Evolutionary conservation across 2,888 invertebrate species (phyloP), one percentile per base, ranked within the genome.

Genomic region (Agrenia bidenticulata): DNA sequence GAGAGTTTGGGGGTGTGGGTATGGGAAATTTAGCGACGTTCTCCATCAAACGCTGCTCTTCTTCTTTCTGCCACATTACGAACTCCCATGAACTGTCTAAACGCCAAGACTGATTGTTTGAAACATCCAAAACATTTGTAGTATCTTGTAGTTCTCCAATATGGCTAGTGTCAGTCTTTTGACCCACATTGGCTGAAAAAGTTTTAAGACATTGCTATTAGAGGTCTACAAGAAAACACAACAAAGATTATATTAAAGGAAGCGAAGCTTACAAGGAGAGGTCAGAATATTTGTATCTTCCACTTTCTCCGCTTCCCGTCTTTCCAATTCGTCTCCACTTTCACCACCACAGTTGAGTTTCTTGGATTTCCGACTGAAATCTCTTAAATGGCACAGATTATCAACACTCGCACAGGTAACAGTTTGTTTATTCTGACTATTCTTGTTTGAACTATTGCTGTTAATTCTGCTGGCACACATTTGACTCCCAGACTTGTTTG

Each of bases 1-100:
- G 73, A 11, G 72, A 70, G 53, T 68, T 69, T 23, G 75, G 73
- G 23, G 73, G 73, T 11, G 73, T 70, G 21, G 66, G 63, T 21
- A 58, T 27, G 2, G 75, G 75, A 54, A 75, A 75, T 61, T 73
- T 73, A 2, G 63, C 65, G 15, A 64, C 63, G 37, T 65, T 64
- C 27, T 73, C 68, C 26, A 57, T 62, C 17, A 61, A 7, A n/a
- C 66, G 62, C 24, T 64, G 59, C 41, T 72, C 70, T 2, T 70
- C 71, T 41, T 70, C 69, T 57, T 69, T 72, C 17, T 66, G 59
- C 70, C 69, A 72, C 67, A 70, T 69, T 21, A 72, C 73, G 58
- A 74, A 74, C 61, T 74, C 74, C 74, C 74, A 74, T 13, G 74
- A 74, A 59, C 70, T 73, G 57, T 74, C 74, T 26, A 74, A 62